Conservation (phyloP, 2,113 vertebrate species). For the Oryctolagus cuniculus region DNA sequence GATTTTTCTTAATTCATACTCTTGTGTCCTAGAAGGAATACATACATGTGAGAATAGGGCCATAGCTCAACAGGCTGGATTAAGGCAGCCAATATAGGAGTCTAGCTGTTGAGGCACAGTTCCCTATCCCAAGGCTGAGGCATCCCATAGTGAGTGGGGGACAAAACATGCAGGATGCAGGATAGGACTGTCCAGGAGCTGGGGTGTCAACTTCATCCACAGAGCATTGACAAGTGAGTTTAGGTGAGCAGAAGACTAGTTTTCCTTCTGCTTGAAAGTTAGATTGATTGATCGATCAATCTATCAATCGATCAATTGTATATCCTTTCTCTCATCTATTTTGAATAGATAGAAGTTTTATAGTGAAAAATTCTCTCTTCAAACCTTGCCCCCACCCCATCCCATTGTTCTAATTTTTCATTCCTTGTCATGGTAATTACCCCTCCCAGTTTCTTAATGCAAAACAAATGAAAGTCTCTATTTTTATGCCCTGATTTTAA, state of each 20-base stretch:
- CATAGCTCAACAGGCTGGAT: background rate
- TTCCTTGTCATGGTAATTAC: too few relatives aligned
- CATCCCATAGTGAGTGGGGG: too few relatives aligned
- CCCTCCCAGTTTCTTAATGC: background rate
- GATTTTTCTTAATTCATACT: conserved; percentile 67
- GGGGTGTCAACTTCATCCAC: background rate
- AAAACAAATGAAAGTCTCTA: background rate
- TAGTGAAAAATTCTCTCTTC: background rate
- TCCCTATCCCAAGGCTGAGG: background rate
- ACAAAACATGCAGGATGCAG: background rate
- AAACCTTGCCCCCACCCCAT: background rate
- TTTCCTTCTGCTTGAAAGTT: conserved; percentile 6
- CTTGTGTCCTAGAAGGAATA: conserved; percentile 44
- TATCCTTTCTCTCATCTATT: background rate
- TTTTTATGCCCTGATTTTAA: background rate
- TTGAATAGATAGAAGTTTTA: background rate
- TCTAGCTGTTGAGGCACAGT: background rate
- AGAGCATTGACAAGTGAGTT: background rate
- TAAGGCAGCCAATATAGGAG: background rate
- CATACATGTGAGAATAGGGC: background rate
- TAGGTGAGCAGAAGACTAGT: background rate
- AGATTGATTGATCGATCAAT: background rate
- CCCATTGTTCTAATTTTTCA: background rate
- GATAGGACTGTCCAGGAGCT: too few relatives aligned
- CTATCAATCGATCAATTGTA: too few relatives aligned